A percentile compares a stretch with the other conserved stretches of the same genome.
These are phyloP conservation scores for Azorinus chamasolen DNA, from an alignment of 2,888 invertebrate genomes.

Conservation along the genomic window DNA sequence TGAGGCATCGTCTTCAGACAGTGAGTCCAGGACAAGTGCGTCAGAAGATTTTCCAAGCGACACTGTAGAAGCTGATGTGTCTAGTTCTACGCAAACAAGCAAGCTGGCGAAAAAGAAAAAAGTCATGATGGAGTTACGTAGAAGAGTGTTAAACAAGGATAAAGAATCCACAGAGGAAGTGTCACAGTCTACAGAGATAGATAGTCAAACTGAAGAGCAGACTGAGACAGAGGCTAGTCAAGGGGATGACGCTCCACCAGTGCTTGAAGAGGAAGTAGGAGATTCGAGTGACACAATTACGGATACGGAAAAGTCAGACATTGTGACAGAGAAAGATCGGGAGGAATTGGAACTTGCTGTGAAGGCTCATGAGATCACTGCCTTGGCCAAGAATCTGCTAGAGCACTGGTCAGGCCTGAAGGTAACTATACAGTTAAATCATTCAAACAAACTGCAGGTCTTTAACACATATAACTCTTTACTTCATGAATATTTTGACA, in stretches of 20 bases:
- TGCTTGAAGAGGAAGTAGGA: slow-evolving; percentile 16
- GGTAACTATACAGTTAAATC: too few species aligned
- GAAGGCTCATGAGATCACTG: slow-evolving; percentile 68
- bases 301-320: slow-evolving; percentile 22
- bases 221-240: slow-evolving; percentile 51
- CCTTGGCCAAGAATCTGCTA: slow-evolving; percentile 88
- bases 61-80: slow-evolving; percentile 51
- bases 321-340: slow-evolving; percentile 45
- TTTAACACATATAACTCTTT: too few species aligned
- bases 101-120: slow-evolving; percentile 15
- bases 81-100: slow-evolving; percentile 53
- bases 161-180: slow-evolving; percentile 20
- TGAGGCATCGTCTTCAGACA: slow-evolving; percentile 81
- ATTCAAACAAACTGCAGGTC: too few species aligned
- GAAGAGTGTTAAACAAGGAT: slow-evolving; percentile 62
- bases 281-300: slow-evolving; percentile 18
- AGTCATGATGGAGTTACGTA: slow-evolving; percentile 48
- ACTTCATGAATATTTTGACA: too few species aligned
- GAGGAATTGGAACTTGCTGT: slow-evolving; percentile 43
- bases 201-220: slow-evolving; percentile 19
- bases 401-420: slow-evolving; percentile 91
- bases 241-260: slow-evolving; percentile 24
- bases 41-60: slow-evolving; percentile 52
- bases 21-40: slow-evolving; percentile 75
- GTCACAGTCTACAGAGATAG: slow-evolving; percentile 45